phyloP scores from a whole-genome alignment of 2,888 invertebrate genomes.

The Meandrusa payeni region DNA sequence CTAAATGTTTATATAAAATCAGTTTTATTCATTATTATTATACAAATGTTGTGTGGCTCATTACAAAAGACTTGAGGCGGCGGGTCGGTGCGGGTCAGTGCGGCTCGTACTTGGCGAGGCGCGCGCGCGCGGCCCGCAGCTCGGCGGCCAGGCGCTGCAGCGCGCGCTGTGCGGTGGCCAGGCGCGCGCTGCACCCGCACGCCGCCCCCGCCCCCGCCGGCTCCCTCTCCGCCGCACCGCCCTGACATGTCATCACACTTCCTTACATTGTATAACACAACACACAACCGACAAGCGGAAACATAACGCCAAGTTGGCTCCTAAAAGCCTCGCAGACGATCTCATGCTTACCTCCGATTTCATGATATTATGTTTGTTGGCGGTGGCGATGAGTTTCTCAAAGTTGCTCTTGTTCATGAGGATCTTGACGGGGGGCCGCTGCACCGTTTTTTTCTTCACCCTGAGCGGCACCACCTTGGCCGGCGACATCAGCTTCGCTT shows the following conservation, averaged over 20 bases:
- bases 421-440: conserved; percentile 67
- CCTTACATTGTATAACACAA: too few relatives aligned
- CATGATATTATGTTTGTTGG: too few relatives aligned
- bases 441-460: conserved; percentile 27
- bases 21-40: too few relatives aligned
- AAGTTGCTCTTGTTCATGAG: conserved; percentile 64
- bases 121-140: conserved; percentile 33
- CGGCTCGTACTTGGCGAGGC: conserved; percentile 33
- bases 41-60: too few relatives aligned
- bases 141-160: conserved; percentile 33
- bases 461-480: conserved; percentile 20
- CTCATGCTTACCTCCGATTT: too few relatives aligned
- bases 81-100: conserved; percentile 82
- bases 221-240: neutral
- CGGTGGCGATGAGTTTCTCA: conserved; percentile 45
- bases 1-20: too few relatives aligned
- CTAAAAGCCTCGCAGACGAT: too few relatives aligned
- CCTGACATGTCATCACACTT: neutral
- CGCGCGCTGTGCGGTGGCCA: conserved; percentile 42
- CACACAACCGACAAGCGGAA: too few relatives aligned
- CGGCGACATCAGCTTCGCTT: conserved; percentile 29
- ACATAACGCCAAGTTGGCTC: too few relatives aligned
- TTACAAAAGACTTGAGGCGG: neutral
- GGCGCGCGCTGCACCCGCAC: conserved; percentile 42
- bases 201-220: conserved; percentile 24